Percentiles rank a stretch among this genome's conserved stretches.
Conservation (phyloP, 2,113 vertebrate species). For the Centrocercus urophasianus region DNA sequence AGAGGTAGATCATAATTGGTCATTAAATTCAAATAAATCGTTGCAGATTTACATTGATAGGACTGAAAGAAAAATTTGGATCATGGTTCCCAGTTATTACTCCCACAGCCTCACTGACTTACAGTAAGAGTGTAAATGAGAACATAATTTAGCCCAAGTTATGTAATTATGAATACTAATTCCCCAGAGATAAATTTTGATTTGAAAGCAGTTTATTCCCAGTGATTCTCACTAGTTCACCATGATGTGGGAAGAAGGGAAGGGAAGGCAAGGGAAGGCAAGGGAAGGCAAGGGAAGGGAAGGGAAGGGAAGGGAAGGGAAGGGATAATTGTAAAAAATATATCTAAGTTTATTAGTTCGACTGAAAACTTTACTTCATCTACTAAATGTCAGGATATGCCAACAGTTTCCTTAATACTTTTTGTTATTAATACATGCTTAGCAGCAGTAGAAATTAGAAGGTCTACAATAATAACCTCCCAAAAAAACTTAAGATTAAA, state of each 20-base stretch:
- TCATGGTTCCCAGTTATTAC: background rate
- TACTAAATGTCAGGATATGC: constrained; percentile 61
- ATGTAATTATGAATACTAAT: constrained; percentile 26
- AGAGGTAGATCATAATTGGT: constrained; percentile 4
- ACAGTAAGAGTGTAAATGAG: constrained; percentile 21
- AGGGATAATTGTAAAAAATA: background rate
- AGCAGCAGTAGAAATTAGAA: constrained; percentile 63
- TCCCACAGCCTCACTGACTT: constrained; percentile 4
- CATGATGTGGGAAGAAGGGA: background rate
- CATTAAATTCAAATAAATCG: constrained; percentile 19
- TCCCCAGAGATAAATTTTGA: constrained; percentile 23
- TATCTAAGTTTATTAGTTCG: background rate
- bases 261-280: rapidly evolving
- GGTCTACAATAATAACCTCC: constrained; percentile 65
- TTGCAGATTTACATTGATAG: constrained; percentile 41
- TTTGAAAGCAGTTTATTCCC: constrained; percentile 31
- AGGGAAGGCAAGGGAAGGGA: background rate
- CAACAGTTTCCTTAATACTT: constrained; percentile 24
- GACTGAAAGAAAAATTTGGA: constrained; percentile 46
- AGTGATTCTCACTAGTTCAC: background rate
- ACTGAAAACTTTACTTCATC: constrained; percentile 57
- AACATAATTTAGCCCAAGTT: constrained; percentile 39
- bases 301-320: rapidly evolving
- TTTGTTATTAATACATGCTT: constrained; percentile 59
- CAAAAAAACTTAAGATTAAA: constrained; percentile 58